Evolutionary conservation across 2,113 vertebrate species (phyloP), one percentile per base, ranked within the genome.

Genomic region (Todiramphus chloris): DNA sequence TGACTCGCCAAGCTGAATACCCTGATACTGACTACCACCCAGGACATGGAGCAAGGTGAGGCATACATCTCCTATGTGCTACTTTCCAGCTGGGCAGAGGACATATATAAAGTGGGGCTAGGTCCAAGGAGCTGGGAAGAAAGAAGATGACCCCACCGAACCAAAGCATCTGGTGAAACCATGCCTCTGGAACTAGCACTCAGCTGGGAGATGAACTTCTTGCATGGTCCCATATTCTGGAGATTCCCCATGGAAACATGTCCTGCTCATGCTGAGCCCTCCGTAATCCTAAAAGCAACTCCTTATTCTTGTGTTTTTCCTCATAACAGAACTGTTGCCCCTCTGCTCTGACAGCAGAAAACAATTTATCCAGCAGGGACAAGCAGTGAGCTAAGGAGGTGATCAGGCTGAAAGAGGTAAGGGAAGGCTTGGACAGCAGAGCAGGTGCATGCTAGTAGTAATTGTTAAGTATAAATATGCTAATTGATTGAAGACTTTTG

Each of bases 1-100:
- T 1, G 5, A 35, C 17, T 75, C 16, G 10, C 27, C 3, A 4
- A 72, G 51, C 37, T 41, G 56, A 21, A 37, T 28, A 14, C 10
- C 10, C 27, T 63, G 31, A 37, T 8, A 10, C 9, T 28, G 20
- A 33, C 43, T 77, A 14, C 10, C 17, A 11, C 9, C 12, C 24
- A 67, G 74, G 62, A n/a, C 53, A 37, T 0, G 13, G 30, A 83
- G 9, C 30, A 76, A 15, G 53, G 37, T 23, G 39, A 59, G 33
- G 24, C 17, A 27, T 6, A 6, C 3, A 5, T n/a, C 19, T 63
- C 33, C 28, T 23, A 37, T 0, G 0, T 56, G 20, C 28, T 15
- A 14, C 23, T 67, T 51, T 25, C 9, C 23, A 80, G 27, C 23
- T 85, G 50, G 46, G 33, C 20, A 69, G 63, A 74, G 16, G 31